Percentiles rank a stretch among this genome's conserved stretches.
Evolutionary conservation across 2,113 vertebrate genomes (phyloP).

Genomic region (Ageneiosus marmoratus): DNA sequence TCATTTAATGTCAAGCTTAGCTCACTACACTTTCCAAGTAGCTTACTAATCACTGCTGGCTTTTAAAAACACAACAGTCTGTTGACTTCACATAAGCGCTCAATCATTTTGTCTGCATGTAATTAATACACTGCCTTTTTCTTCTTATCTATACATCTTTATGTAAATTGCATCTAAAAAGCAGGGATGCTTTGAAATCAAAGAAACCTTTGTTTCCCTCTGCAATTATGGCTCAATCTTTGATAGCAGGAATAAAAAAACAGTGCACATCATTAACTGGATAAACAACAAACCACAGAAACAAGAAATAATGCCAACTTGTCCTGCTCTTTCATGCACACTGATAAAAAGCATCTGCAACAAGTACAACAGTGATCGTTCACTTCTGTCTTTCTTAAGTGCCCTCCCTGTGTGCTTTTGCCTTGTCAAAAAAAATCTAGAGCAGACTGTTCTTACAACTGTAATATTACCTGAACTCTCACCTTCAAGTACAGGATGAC

Average conservation of each 20-base stretch:
- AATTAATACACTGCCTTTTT: constrained; percentile 33
- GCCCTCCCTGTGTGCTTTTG: constrained; percentile 11
- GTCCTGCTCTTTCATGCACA: constrained; percentile 38
- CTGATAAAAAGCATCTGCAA: constrained; percentile 46
- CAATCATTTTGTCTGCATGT: constrained; percentile 21
- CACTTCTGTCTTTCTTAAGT: constrained; percentile 58
- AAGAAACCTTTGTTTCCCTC: constrained; percentile 29
- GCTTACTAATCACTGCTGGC: neutral
- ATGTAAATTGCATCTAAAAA: constrained; percentile 47
- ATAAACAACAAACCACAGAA: constrained; percentile 61
- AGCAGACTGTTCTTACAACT: constrained; percentile 8
- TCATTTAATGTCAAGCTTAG: too few relatives aligned
- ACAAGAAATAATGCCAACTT: constrained; percentile 57
- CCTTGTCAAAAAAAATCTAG: constrained; percentile 29
- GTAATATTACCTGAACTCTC: constrained; percentile 31
- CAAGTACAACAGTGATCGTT: constrained; percentile 57
- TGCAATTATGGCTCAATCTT: constrained; percentile 59
- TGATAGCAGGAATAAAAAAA: constrained; percentile 63
- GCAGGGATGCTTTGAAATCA: constrained; percentile 31
- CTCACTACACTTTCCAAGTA: too few relatives aligned
- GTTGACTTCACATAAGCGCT: constrained; percentile 3
- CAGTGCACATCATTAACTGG: constrained; percentile 68
- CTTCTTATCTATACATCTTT: constrained; percentile 24
- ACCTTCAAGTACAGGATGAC: constrained; percentile 8
- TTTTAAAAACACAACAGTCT: constrained; percentile 23